Evolutionary conservation across 2,797 vertebrate species (phyloP).

Genomic region (Gymnoscopelus braueri): DNA sequence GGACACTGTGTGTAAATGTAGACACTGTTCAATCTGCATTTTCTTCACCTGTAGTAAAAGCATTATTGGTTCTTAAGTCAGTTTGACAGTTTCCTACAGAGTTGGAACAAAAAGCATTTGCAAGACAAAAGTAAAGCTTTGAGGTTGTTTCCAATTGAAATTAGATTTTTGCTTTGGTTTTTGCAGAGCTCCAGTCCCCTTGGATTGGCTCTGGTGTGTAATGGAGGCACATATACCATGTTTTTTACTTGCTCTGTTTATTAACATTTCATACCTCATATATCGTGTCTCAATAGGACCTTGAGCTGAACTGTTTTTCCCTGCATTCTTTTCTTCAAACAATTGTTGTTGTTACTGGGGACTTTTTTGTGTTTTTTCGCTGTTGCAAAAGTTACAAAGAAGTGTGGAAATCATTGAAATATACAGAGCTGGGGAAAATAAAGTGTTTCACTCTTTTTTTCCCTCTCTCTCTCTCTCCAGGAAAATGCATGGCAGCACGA

Average conservation of each 20-base stretch:
- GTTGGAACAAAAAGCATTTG: slow-evolving; percentile 11
- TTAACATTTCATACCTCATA: slow-evolving; percentile 50
- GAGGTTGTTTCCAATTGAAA: slow-evolving; percentile 54
- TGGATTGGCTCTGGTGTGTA: slow-evolving; percentile 37
- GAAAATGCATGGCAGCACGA: slow-evolving; percentile 28
- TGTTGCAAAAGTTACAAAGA: slow-evolving; percentile 23
- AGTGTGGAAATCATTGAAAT: slow-evolving; percentile 42
- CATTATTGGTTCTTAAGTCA: slow-evolving; percentile 26
- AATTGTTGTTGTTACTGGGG: slow-evolving; percentile 16
- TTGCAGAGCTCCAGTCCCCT: slow-evolving; percentile 25
- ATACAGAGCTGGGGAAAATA: slow-evolving; percentile 31
- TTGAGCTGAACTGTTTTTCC: slow-evolving; percentile 22
- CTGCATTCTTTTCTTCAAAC: slow-evolving; percentile 29
- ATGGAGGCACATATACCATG: slow-evolving; percentile 28
- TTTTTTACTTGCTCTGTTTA: slow-evolving; percentile 54
- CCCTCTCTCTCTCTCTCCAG: slow-evolving; percentile 16
- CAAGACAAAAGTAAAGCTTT: slow-evolving; percentile 50
- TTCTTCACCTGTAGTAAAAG: slow-evolving; percentile 27
- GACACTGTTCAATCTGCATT: slow-evolving; percentile 19
- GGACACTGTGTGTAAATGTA: no score
- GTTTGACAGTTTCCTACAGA: no score
- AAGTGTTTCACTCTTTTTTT: slow-evolving; percentile 8
- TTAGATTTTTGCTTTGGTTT: slow-evolving; percentile 51
- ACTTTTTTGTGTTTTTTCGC: slow-evolving; percentile 3
- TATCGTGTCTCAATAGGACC: slow-evolving; percentile 20